Conservation (phyloP, 2,113 vertebrate species). For the Callocephalon fimbriatum region DNA sequence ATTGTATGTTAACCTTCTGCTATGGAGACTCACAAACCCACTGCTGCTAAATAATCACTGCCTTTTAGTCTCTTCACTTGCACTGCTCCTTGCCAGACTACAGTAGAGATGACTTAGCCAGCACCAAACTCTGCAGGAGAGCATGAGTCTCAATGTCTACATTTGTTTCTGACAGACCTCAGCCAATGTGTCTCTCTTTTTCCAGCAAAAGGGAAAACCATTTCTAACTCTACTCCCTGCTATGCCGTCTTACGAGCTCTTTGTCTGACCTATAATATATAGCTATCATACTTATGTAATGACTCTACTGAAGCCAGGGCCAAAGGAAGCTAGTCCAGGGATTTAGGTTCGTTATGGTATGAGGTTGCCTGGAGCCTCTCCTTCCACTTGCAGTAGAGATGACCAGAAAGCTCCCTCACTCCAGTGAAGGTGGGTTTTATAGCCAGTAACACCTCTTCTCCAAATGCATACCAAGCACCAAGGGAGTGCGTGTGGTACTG, state of each 20-base stretch:
- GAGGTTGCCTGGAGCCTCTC: neutral
- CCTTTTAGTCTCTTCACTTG: neutral
- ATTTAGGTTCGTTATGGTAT: neutral
- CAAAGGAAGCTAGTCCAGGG: neutral
- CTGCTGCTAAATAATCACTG: neutral
- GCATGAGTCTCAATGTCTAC: neutral
- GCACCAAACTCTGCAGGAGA: neutral
- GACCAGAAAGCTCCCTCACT: neutral
- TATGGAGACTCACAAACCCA: neutral
- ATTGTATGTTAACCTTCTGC: neutral
- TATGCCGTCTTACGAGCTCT: neutral
- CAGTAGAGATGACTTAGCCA: neutral
- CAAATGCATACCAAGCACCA: neutral
- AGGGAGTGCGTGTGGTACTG: neutral
- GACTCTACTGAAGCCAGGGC: neutral
- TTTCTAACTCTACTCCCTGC: slow-evolving; percentile 10
- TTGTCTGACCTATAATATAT: neutral
- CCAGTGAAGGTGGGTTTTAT: neutral
- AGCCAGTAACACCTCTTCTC: neutral
- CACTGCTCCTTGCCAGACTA: neutral
- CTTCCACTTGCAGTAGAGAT: neutral
- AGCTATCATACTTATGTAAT: neutral
- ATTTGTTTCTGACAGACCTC: slow-evolving; percentile 25
- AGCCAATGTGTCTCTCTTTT: neutral
- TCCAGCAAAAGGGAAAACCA: neutral